Evolutionary conservation across 2,888 invertebrate genomes (phyloP).

Genomic region (Platycnemis pennipes): DNA sequence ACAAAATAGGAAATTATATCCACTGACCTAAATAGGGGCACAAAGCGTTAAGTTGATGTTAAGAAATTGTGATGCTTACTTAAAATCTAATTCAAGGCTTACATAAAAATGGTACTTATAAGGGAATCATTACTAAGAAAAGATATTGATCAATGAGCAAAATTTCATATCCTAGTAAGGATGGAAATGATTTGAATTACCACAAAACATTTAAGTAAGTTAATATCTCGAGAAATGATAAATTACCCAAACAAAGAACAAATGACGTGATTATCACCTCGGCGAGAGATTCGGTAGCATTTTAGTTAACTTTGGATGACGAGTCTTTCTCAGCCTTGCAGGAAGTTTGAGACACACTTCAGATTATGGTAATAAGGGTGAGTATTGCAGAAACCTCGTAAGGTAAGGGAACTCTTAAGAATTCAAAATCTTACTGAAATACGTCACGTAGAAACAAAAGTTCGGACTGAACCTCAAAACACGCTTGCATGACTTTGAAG

Average conservation of each 20-base stretch:
- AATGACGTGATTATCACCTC: background rate
- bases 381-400: background rate
- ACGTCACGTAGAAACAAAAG: background rate
- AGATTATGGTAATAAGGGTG: conserved; percentile 5
- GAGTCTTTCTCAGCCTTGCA: background rate
- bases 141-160: no score
- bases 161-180: no score
- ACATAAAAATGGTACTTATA: no score
- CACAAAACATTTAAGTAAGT: no score
- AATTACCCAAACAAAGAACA: background rate
- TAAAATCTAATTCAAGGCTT: no score
- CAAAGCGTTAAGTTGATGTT: no score
- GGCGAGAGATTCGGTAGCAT: background rate
- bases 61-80: no score
- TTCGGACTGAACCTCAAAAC: background rate
- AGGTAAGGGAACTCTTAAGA: background rate
- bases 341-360: background rate
- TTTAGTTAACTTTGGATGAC: background rate
- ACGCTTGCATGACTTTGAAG: background rate
- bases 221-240: no score
- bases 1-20: no score
- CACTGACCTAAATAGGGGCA: no score
- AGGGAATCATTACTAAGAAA: no score
- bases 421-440: background rate
- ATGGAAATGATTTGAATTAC: no score